Evolutionary conservation across 35 echinoderm and acorn worm species (phyloP), one percentile per base, ranked within the genome.

Genomic region (Patiria miniata): DNA sequence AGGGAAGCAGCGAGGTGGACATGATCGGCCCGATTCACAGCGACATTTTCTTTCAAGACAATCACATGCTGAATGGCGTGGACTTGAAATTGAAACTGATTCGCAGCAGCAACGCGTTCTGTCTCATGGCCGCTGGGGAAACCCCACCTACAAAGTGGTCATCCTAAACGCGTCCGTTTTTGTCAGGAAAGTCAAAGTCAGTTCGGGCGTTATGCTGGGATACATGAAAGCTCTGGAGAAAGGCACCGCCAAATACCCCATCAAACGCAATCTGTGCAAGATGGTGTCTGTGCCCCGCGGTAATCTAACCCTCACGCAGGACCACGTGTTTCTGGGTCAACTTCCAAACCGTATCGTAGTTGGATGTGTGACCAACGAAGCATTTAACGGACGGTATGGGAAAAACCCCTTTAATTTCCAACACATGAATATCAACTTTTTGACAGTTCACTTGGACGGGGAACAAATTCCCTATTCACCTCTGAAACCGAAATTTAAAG

Each of bases 11-110:
- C 14, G 58, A 68, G 59, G 88, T 94, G 8, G 88, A 94, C 77
- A 22, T 94, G 88, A 4, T 86, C 26, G 93, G 93, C 37, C 77
- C 83, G 18, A 81, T 94, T 77, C 93, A 94, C 83, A 82, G 83
- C 51, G 88, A 94, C 51, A 94, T 94, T 58, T 90, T 82, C 80
- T 93, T 94, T 83, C 87, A 90, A 77, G 57, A 81, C 53, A 69
- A 60, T 19, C 55, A 90, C 39, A 37, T 94, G 77, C 69, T 94
- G 0, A 90, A 68, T 22, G 87, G 85, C 26, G 85, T 93, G 0
- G 73, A 83, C 37, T 0, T 93, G 2, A 87, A 87, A 39, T 5
- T 93, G 8, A 93, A 93, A 58, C 58, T 93, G 0, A 56, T 51
- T 26, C 17, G 79, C 1, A 77, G 78, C 18, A 87, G 87, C 29